Evolutionary conservation across 2,113 vertebrate genomes (phyloP), one percentile per base, ranked within the genome.

Genomic region (Phocoena sinus): DNA sequence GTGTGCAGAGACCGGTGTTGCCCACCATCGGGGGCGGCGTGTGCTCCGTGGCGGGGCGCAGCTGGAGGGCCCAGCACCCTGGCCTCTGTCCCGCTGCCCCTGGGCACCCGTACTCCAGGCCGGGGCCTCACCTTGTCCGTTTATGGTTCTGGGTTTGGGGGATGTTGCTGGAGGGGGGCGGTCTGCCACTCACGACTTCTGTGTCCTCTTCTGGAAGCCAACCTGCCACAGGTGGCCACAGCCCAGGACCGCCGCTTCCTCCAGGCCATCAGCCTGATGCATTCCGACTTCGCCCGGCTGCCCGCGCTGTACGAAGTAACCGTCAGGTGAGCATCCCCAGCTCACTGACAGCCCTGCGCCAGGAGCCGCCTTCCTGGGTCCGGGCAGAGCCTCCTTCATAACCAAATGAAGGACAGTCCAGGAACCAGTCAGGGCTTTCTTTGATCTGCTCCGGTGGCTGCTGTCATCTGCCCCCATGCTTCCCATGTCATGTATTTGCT

Each of bases 221-320:
- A 99, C 97, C 94, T 99, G 98, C 98, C 99, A 53, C 98, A 13
- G 20, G 67, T 26, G 0, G 97, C 89, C 0, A 98, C 98, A 12
- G 95, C 98, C 38, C 99, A 98, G 93, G 99, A 99, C 13, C 98
- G 97, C 44, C 98, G 98, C 87, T 99, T 99, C 98, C 99, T 99
- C 79, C 99, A 99, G 71, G 99, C 99, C 0, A 97, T 99, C 18
- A 97, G 98, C 0, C 98, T 99, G 65, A 99, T 99, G 96, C 99
- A 99, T 95, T 98, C 99, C 0, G 99, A 99, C 98, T 99, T 99
- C 95, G 98, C 96, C 96, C 98, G 97, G 97, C 98, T 98, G 85
- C 99, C 99, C 2, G 82, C 98, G 1, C 98, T 99, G 91, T 99
- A 99, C 4, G 99, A 99, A 94, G 96, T 99, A 96, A 99, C 99